A percentile compares a stretch with the other conserved stretches of the same genome.
These are phyloP conservation scores for Melopsittacus undulatus DNA, from an alignment of 2,797 vertebrate species.

Conservation along the genomic window DNA sequence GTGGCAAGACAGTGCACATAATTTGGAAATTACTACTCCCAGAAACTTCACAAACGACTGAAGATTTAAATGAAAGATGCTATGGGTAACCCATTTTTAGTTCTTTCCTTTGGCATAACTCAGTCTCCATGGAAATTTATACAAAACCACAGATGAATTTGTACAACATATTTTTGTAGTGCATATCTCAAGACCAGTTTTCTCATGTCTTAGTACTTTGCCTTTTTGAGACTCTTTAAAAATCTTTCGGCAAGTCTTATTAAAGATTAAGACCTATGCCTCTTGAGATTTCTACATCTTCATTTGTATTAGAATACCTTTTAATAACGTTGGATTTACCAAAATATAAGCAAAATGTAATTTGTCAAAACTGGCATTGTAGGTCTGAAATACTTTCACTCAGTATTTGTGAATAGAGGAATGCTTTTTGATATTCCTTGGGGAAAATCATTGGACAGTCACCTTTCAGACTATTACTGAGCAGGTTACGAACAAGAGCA, in stretches of 20 bases:
- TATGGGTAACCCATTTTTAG: background rate
- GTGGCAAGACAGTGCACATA: background rate
- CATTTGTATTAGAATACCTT: background rate
- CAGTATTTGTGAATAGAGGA: background rate
- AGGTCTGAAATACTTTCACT: background rate
- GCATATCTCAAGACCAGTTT: background rate
- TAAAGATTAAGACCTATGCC: background rate
- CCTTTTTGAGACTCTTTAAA: background rate
- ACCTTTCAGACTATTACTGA: background rate
- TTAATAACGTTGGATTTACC: background rate
- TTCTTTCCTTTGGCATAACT: background rate
- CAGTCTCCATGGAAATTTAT: background rate
- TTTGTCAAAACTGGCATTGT: background rate
- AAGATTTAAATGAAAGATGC: background rate
- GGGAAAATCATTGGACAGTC: background rate
- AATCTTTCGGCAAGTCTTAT: background rate
- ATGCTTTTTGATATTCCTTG: background rate
- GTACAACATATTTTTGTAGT: background rate
- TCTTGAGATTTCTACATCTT: background rate
- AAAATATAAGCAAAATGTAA: background rate
- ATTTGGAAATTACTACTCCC: background rate
- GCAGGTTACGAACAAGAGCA: background rate
- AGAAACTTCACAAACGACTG: background rate
- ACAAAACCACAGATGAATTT: background rate
- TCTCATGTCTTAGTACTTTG: background rate